A percentile compares a stretch with the other conserved stretches of the same genome.
These are phyloP conservation scores for Atethmia centrago DNA, from an alignment of 2,888 invertebrate genomes.

Conservation along the genomic window DNA sequence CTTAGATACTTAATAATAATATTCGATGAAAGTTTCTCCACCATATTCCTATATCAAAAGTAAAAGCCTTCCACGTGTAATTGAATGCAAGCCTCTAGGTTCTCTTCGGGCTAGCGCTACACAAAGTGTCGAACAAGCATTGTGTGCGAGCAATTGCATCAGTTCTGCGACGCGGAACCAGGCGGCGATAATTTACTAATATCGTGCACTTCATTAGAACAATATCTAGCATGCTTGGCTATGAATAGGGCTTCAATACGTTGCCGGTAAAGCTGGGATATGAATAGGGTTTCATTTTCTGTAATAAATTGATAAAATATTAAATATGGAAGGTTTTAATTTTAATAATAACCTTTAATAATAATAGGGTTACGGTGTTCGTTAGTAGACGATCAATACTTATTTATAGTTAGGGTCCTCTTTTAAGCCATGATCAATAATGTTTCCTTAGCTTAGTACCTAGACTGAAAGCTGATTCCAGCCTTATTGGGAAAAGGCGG, in stretches of 20 bases:
- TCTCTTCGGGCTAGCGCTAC: neutral
- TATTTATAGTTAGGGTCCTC: neutral
- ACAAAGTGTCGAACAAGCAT: neutral
- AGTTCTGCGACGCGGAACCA: constrained; percentile 16
- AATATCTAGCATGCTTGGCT: constrained; percentile 4
- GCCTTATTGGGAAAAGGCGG: neutral
- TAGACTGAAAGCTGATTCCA: neutral
- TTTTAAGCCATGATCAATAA: neutral
- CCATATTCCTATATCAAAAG: too few relatives aligned
- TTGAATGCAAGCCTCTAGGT: neutral
- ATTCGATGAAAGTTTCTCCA: neutral
- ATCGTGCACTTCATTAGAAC: constrained; percentile 39
- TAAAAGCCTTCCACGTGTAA: neutral
- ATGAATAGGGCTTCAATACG: neutral
- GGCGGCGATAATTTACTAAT: constrained; percentile 32
- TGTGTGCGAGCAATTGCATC: constrained; percentile 46
- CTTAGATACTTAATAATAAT: constrained; percentile 10
- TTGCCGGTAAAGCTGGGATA: neutral
- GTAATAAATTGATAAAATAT: neutral
- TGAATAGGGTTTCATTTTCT: constrained; percentile 3
- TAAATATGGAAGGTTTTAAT: too few relatives aligned
- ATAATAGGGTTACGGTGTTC: neutral
- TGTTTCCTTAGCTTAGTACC: neutral
- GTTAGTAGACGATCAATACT: neutral
- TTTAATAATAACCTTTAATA: constrained; percentile 1